Evolutionary conservation across 1,140 invertebrate genomes (phyloP), one percentile per base, ranked within the genome.

Genomic region (Dendroctonus ponderosae): DNA sequence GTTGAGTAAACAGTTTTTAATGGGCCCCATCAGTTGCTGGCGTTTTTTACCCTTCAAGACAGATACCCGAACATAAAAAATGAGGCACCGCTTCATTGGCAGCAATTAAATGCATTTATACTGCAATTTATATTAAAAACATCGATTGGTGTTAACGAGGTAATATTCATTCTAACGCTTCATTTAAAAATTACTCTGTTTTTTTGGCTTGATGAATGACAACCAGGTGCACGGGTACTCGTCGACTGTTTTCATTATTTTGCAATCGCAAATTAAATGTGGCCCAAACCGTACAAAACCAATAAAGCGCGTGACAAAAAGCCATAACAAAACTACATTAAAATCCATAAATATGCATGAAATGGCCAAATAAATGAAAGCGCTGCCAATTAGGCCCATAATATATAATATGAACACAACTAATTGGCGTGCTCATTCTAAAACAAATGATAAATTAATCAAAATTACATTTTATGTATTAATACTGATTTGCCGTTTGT

Each of bases 401-500:
- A 58, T 58, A 44, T 58, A 58, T 58, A 58, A 58, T 58, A 14
- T 58, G 56, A 58, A 15, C 40, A 46, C 39, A 49, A 60, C 58
- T 60, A 60, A 60, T 60, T 60, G 58, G 58, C 44, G 6, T 11
- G 58, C 38, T 49, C 58, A 15, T 60, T 60, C 49, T 49, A 26
- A 40, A 49, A 60, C 40, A 26, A 38, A 60, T 49, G 44, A 60
- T 37, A 37, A 37, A 60, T 60, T 60, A 60, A 60, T 48, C 58
- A 60, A 60, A 60, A 60, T 60, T 60, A 60, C 48, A 60, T 60
- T 60, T 60, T 60, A 60, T 60, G 44, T 60, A 60, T 60, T 60
- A 60, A 60, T 60, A 38, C 44, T 60, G 39, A 60, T 60, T 60
- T 60, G 49, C 8, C n/a, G 39, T 58, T 58, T 26, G 26, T 26